Evolutionary conservation across 2,797 vertebrate species (phyloP), one percentile per base, ranked within the genome.

Genomic region (Peromyscus eremicus): DNA sequence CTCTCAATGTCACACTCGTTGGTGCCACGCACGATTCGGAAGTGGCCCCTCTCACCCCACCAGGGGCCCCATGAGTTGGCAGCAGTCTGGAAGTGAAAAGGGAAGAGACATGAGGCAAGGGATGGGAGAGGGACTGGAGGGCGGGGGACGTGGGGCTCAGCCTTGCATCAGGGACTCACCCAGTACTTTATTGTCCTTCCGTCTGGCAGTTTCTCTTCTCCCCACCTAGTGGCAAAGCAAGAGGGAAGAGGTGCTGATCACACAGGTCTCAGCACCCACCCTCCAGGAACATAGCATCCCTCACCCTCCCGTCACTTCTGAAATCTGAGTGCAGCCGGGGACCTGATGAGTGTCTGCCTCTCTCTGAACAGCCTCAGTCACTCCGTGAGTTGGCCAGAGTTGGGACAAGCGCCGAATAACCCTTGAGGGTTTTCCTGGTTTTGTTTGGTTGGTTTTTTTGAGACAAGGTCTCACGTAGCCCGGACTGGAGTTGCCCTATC

Each of bases 1-100:
- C 99, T 98, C 98, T 99, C 99, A 0, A 99, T 99, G 98, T 99
- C 99, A 2, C 99, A 99, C 98, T 99, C 99, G 0, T 99, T 99
- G 92, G 98, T 95, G 5, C 99, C 99, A 0, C 99, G 99, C 93
- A 99, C 98, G 34, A 99, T 99, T 34, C 99, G 99, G 97, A 99
- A 99, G 98, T 99, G 99, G 89, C 99, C 99, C 0, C 98, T 97
- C 98, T 99, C 99, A 0, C 99, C 99, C 99, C 99, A 99, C 95
- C 98, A 99, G 83, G 99, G 99, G 43, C 99, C 99, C 99, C 99
- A 99, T 0, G 99, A 99, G 98, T 99, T 99, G 97, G 99, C 99
- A 0, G 99, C 99, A 0, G 99, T 99, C 99, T 99, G 98, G 88
- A 80, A 49, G 92, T 6, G 57, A 93, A 75, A 29, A 89, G 23